phyloP scores from a whole-genome alignment of 2,797 vertebrate genomes.

The Acanthurus leucopareius region DNA sequence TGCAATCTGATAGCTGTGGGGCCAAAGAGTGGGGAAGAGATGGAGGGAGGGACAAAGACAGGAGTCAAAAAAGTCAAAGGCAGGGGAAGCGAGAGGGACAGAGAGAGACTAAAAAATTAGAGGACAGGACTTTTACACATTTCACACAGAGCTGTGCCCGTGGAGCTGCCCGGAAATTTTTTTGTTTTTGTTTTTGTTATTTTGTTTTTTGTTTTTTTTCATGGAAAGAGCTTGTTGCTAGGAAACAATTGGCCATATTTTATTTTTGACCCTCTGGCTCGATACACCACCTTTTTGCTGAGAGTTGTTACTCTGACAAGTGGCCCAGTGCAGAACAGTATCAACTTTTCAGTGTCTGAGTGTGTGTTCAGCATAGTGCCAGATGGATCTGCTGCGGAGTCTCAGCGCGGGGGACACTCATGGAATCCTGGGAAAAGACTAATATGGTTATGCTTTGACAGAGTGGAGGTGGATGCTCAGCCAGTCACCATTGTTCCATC shows the following conservation, averaged over 20 bases:
- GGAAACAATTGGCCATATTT: conserved; percentile 42
- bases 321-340: conserved; percentile 11
- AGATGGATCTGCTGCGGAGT: conserved; percentile 40
- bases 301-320: conserved; percentile 18
- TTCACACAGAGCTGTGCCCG: conserved; percentile 7
- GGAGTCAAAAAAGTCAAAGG: conserved; percentile 53
- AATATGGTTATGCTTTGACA: conserved; percentile 63
- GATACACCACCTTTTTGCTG: conserved; percentile 40
- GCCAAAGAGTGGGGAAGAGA: conserved; percentile 75
- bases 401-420: conserved; percentile 36
- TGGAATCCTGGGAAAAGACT: conserved; percentile 65
- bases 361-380: conserved; percentile 21
- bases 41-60: conserved; percentile 65
- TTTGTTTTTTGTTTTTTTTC: not conserved
- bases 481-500: conserved; percentile 58
- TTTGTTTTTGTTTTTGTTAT: not conserved
- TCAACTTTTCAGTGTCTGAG: conserved; percentile 29
- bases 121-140: conserved; percentile 1
- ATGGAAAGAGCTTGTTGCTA: conserved; percentile 45
- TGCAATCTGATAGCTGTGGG: conserved; percentile 81
- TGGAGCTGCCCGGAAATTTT: conserved; percentile 19
- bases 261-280: conserved; percentile 28
- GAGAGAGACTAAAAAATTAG: conserved; percentile 7
- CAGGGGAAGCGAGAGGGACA: conserved; percentile 16
- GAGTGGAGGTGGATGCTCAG: conserved; percentile 55